Evolutionary conservation across 1,140 invertebrate genomes (phyloP), one percentile per base, ranked within the genome.

Genomic region (Trichogramma pretiosum): DNA sequence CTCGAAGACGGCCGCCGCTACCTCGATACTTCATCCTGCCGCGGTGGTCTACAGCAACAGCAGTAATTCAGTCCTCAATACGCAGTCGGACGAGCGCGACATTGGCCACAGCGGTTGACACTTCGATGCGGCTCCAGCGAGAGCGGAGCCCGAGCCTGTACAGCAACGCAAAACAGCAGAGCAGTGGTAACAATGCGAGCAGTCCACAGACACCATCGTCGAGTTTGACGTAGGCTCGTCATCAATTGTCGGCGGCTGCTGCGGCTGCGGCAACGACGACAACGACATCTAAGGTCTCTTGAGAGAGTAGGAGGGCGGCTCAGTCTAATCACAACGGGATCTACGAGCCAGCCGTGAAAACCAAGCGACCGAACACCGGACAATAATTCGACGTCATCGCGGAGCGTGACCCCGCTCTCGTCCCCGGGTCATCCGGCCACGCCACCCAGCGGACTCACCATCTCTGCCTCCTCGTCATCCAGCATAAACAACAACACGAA

Each of bases 401-500:
- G 83, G 53, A 84, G 82, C 66, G 80, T 82, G 60, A 85, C 83
- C 50, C 83, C 83, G 23, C n/a, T n/a, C n/a, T 81, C 79, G 5
- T 81, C 80, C 11, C 83, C 82, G 32, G 84, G 83, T 50, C 84
- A 82, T 70, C 80, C 82, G 24, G 80, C 78, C 50, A 82, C 82
- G 53, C 82, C 83, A 53, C 84, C 83, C 45, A 76, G 75, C 57
- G 64, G n/a, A n/a, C n/a, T n/a, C n/a, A n/a, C n/a, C n/a, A n/a
- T n/a, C n/a, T n/a, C n/a, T n/a, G n/a, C n/a, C n/a, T n/a, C n/a
- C n/a, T n/a, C n/a, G n/a, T n/a, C n/a, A n/a, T n/a, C n/a, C n/a
- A n/a, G n/a, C n/a, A n/a, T n/a, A n/a, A n/a, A n/a, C n/a, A n/a
- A n/a, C n/a, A n/a, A n/a, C n/a, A n/a, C n/a, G n/a, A n/a, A n/a